A percentile compares a stretch with the other conserved stretches of the same genome.
These are phyloP conservation scores for Gnathonemus longibarbis DNA, from an alignment of 2,113 vertebrate species.

Conservation along the genomic window DNA sequence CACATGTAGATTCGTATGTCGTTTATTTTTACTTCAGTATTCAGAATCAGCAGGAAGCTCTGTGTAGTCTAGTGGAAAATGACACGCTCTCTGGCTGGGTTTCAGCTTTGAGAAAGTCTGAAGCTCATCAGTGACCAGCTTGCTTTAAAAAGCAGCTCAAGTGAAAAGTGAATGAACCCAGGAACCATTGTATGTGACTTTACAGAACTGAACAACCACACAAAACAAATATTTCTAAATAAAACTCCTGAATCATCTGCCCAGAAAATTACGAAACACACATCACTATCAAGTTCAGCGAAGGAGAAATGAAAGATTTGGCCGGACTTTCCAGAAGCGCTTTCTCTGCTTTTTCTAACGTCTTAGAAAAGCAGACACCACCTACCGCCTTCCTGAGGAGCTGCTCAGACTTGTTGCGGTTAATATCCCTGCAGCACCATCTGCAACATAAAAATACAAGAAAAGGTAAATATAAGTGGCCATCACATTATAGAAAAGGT, in stretches of 20 bases:
- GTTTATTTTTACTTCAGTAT: background rate
- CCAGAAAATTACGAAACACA: background rate
- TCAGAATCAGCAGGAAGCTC: background rate
- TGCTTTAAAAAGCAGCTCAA: background rate
- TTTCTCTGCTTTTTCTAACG: background rate
- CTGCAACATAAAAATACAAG: slow-evolving; percentile 47
- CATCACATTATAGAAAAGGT: background rate
- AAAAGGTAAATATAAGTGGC: background rate
- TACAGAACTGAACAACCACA: background rate
- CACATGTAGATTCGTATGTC: background rate
- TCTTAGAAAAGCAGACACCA: background rate
- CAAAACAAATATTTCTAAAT: background rate
- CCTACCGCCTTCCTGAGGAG: slow-evolving; percentile 79
- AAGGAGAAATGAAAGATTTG: background rate
- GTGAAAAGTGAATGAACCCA: background rate
- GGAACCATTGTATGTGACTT: background rate
- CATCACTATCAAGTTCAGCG: background rate
- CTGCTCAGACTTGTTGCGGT: slow-evolving; percentile 84
- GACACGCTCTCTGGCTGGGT: background rate
- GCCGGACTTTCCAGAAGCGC: background rate
- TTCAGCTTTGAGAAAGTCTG: background rate
- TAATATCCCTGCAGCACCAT: slow-evolving; percentile 83
- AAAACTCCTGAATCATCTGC: background rate
- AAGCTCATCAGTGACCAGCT: background rate
- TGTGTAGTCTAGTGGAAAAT: background rate